Evolutionary conservation across 2,888 invertebrate species (phyloP), one percentile per base, ranked within the genome.

Genomic region (Bellardia bayeri): DNA sequence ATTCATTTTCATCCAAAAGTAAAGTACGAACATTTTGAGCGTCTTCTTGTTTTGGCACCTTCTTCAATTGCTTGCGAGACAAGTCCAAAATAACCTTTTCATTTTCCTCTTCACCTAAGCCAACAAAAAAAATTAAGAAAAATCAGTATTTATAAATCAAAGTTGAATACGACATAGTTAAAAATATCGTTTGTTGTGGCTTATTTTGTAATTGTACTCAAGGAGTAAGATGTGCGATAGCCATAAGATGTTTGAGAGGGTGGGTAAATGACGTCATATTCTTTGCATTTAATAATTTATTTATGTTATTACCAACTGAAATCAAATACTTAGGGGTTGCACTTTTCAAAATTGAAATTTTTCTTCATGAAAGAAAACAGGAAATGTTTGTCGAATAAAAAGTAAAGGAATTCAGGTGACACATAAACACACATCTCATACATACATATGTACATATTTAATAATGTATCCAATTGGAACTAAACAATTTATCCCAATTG

Each of bases 1-100:
- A 94, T 92, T 97, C 97, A 94, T 98, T 98, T 92, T 97, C 97
- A 92, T 98, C 97, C 75, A 97, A 94, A 90, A 97, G 96, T 90
- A 98, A 94, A 90, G 95, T 95, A 87, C 95, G 96, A 91, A 96
- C 95, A 88, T 95, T 94, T 91, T 95, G 95, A 42, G 96, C 95
- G 93, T 97, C 96, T 86, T 96, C 95, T 79, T 95, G 94, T 88
- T 96, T 95, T 91, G 96, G 96, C 91, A 98, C 95, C 95, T 97
- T 97, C 93, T 97, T 97, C 90, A 98, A 94, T 92, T 96, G 96
- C 94, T 96, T 96, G 93, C 96, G 96, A 88, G 97, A 96, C 90
- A 97, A 94, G 94, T 98, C 97, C 91, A 98, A 94, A 75, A 95
- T 95, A 91, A 91, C 89, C 89, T 92, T 93, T 63, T 93, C 91